Evolutionary conservation across 1,140 invertebrate species (phyloP).

Genomic region (Catajapyx aquilonaris): DNA sequence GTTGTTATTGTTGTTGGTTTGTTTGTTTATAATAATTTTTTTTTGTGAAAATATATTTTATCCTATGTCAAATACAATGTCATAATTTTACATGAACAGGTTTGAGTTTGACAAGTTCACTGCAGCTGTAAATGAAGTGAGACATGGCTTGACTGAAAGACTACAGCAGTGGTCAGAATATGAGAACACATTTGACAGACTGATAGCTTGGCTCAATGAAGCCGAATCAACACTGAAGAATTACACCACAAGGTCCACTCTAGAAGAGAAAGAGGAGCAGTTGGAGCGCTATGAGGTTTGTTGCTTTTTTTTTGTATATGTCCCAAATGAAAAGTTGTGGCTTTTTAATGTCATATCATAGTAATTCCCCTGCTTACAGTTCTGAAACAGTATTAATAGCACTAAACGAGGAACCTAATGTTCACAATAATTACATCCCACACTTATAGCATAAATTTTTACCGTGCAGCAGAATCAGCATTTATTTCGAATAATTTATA

Average conservation of each 20-base stretch:
- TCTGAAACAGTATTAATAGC: not conserved
- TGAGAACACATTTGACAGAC: constrained; percentile 59
- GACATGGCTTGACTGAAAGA: constrained; percentile 55
- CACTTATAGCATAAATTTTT: not conserved
- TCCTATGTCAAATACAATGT: too few species aligned
- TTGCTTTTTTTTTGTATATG: not conserved
- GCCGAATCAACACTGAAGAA: constrained; percentile 72
- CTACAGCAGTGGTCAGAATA: constrained; percentile 81
- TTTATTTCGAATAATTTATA: not conserved
- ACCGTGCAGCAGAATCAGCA: not conserved
- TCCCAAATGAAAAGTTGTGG: not conserved
- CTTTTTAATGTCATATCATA: not conserved
- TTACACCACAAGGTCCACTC: constrained; percentile 54
- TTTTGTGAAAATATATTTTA: too few species aligned
- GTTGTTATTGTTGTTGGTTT: too few species aligned
- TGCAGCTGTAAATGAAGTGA: constrained; percentile 48
- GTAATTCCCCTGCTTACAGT: not conserved
- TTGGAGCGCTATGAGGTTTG: not conserved
- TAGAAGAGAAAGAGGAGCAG: not conserved
- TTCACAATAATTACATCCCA: not conserved
- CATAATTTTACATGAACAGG: constrained; percentile 14
- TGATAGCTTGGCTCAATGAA: constrained; percentile 64
- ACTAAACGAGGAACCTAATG: not conserved
- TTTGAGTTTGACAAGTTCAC: constrained; percentile 63
- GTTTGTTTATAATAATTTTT: too few species aligned